These are phyloP conservation scores for Bombus confusus DNA, from an alignment of 1,140 invertebrate genomes.

Conservation along the genomic window DNA sequence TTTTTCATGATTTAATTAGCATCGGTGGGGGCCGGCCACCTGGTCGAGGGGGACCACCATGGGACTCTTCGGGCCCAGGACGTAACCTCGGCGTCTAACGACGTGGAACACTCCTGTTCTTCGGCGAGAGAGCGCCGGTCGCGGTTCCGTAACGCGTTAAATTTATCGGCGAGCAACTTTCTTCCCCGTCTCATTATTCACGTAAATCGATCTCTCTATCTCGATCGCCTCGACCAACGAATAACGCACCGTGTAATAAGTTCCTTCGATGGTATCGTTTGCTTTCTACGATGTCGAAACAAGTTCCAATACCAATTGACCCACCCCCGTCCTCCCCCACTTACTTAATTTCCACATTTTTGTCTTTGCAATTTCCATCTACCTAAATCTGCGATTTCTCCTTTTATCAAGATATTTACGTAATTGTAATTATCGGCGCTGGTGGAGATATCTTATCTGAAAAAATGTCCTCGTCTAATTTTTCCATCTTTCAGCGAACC, in stretches of 20 bases:
- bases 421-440: too few relatives aligned
- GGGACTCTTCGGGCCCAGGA: conserved; percentile 42
- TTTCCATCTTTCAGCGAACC: not conserved
- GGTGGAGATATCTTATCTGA: not conserved
- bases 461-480: not conserved
- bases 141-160: conserved; percentile 53
- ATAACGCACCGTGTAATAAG: not conserved
- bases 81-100: conserved; percentile 57
- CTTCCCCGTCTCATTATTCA: conserved; percentile 50
- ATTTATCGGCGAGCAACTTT: conserved; percentile 43
- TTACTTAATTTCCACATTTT: not conserved
- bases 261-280: not conserved
- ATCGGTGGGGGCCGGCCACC: conserved; percentile 47
- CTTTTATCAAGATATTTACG: too few relatives aligned
- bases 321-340: too few relatives aligned
- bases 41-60: conserved; percentile 54
- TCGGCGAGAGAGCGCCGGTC: conserved; percentile 27
- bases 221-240: conserved; percentile 16
- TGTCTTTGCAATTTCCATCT: not conserved
- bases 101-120: conserved; percentile 57
- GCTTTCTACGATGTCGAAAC: not conserved
- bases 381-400: too few relatives aligned
- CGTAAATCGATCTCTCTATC: conserved; percentile 49
- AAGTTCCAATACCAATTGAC: not conserved
- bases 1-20: conserved; percentile 62